phyloP scores from a whole-genome alignment of 2,797 vertebrate genomes.

The Anguilla pacifica region DNA sequence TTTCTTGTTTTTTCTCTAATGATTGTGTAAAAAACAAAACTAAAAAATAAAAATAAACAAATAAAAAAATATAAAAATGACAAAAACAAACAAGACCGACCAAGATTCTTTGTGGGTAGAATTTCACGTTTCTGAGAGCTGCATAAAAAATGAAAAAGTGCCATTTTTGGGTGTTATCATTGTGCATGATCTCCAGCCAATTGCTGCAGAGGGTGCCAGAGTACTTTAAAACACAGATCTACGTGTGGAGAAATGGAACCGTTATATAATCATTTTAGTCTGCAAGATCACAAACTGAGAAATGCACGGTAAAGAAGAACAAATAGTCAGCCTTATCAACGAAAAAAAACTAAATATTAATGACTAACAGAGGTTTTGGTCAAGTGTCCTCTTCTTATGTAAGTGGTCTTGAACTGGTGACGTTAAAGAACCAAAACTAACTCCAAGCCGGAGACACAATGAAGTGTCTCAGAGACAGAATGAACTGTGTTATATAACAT shows the following conservation, averaged over 20 bases:
- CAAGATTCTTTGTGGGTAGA: conserved; percentile 28
- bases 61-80: conserved; percentile 1
- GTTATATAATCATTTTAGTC: conserved; percentile 51
- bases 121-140: conserved; percentile 37
- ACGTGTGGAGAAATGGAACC: conserved; percentile 39
- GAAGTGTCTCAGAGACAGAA: not conserved
- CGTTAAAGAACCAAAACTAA: not conserved
- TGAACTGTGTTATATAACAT: conserved; percentile 4
- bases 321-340: not conserved
- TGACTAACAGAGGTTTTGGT: conserved; percentile 24
- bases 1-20: conserved; percentile 38
- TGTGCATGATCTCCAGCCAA: conserved; percentile 30
- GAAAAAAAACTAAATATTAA: conserved; percentile 2
- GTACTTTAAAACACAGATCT: conserved; percentile 26
- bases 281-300: conserved; percentile 44
- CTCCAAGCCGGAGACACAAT: conserved; percentile 24
- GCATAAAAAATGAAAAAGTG: conserved; percentile 47
- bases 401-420: not conserved
- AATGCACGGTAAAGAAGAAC: conserved; percentile 36
- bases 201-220: conserved; percentile 35
- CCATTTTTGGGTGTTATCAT: conserved; percentile 58
- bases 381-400: conserved; percentile 7
- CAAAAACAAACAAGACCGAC: not conserved
- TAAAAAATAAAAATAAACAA: conserved; percentile 20
- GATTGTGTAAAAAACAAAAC: too few species aligned